phyloP scores from a whole-genome alignment of 2,888 invertebrate species.

The Oligia fasciuncula region DNA sequence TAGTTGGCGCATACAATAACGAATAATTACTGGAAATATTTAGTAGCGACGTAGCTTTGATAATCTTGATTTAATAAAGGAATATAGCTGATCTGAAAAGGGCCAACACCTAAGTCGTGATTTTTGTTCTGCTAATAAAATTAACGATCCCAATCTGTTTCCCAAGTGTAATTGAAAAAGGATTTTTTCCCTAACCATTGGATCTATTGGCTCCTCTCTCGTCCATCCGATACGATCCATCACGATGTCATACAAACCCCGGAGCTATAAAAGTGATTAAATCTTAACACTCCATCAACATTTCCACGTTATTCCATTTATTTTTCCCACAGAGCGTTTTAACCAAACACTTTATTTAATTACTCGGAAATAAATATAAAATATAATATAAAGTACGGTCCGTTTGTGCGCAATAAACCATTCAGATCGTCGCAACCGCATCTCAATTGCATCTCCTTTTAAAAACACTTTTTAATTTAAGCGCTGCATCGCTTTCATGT shows the following conservation, averaged over 20 bases:
- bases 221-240: slow-evolving; percentile 33
- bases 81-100: neutral
- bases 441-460: slow-evolving; percentile 58
- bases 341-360: slow-evolving; percentile 68
- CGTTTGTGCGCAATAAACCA: slow-evolving; percentile 59
- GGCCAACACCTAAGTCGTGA: neutral
- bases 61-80: neutral
- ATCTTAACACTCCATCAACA: slow-evolving; percentile 45
- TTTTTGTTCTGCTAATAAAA: neutral
- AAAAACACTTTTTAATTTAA: slow-evolving; percentile 62
- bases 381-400: slow-evolving; percentile 41
- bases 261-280: slow-evolving; percentile 44
- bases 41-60: neutral
- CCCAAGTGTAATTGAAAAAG: neutral
- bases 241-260: slow-evolving; percentile 20
- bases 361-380: slow-evolving; percentile 42
- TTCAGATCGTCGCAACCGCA: slow-evolving; percentile 45
- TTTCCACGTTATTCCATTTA: slow-evolving; percentile 41
- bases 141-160: neutral
- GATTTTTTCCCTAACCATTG: slow-evolving; percentile 4
- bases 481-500: slow-evolving; percentile 49
- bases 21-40: slow-evolving; percentile 19
- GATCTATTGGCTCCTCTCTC: slow-evolving; percentile 2
- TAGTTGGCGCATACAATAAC: neutral
- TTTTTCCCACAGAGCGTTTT: slow-evolving; percentile 46